Conservation (phyloP, 1,140 invertebrate genomes). For the Protaetia brevitarsis region DNA sequence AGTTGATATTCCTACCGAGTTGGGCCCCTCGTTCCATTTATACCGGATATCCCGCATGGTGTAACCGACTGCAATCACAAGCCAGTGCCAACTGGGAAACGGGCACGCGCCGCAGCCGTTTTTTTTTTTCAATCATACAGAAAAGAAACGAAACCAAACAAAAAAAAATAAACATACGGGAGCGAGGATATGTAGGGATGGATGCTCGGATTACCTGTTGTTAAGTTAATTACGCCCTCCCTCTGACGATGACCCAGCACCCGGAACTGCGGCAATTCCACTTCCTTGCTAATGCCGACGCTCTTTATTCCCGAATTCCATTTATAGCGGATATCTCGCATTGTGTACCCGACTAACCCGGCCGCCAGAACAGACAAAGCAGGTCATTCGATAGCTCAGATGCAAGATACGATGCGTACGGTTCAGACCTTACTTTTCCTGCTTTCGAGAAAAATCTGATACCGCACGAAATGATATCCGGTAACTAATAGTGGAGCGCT, state of each 20-base stretch:
- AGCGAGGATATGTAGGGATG: conserved; percentile 18
- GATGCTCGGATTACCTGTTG: conserved; percentile 76
- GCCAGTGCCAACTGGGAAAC: conserved; percentile 37
- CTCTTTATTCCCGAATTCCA: conserved; percentile 86
- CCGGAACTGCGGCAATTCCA: conserved; percentile 91
- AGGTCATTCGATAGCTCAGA: conserved; percentile 44
- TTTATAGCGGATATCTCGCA: conserved; percentile 95
- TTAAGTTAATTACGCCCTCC: conserved; percentile 86
- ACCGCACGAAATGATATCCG: conserved; percentile 7
- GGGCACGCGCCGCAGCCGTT: conserved; percentile 32
- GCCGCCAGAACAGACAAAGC: conserved; percentile 62
- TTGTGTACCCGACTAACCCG: conserved; percentile 89
- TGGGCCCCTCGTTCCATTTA: conserved; percentile 90
- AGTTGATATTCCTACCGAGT: conserved; percentile 87
- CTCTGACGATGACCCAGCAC: conserved; percentile 90
- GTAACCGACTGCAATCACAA: conserved; percentile 82
- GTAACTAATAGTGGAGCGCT: conserved; percentile 3
- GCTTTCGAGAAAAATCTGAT: background rate
- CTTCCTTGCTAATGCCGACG: conserved; percentile 87
- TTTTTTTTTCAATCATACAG: conserved; percentile 10
- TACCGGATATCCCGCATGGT: conserved; percentile 95
- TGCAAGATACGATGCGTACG: conserved; percentile 10
- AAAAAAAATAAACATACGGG: conserved; percentile 14
- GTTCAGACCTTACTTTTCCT: background rate
- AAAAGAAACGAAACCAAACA: conserved; percentile 4